A percentile compares a stretch with the other conserved stretches of the same genome.
These are phyloP conservation scores for Falco novaeseelandiae DNA, from an alignment of 2,797 vertebrate genomes.

Conservation along the genomic window DNA sequence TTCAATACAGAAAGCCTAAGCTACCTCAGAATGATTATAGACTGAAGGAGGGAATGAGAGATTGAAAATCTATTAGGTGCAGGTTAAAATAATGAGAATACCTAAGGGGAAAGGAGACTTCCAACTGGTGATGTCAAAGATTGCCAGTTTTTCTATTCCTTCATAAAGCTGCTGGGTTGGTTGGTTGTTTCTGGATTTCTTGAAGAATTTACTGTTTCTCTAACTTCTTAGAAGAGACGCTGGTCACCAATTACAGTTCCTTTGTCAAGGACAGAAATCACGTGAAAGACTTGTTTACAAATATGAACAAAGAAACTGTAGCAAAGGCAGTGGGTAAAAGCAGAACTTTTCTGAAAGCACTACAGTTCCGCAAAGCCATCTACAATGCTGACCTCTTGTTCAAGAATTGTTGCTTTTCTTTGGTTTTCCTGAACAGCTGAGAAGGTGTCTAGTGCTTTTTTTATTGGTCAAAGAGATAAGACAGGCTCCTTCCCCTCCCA, in stretches of 20 bases:
- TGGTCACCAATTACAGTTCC: background rate
- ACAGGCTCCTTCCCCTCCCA: background rate
- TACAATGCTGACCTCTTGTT: background rate
- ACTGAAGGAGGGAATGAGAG: background rate
- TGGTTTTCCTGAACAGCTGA: background rate
- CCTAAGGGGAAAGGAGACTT: background rate
- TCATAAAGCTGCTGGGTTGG: background rate
- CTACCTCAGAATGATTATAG: background rate
- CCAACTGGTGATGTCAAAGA: background rate
- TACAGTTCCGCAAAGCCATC: background rate
- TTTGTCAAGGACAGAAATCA: background rate
- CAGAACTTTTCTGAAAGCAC: background rate
- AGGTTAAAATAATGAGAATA: background rate
- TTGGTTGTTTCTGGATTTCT: background rate
- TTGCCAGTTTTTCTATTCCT: background rate
- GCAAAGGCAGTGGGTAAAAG: background rate
- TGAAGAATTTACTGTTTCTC: background rate
- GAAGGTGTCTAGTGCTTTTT: slow-evolving; percentile 4
- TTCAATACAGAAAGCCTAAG: background rate
- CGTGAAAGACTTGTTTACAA: background rate
- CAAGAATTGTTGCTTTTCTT: background rate
- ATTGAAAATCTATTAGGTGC: background rate
- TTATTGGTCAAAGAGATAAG: background rate
- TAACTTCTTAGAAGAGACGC: background rate
- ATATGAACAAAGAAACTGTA: accelerated